Base-by-base conservation (phyloP, 1,140 invertebrate species). In the Limonius californicus region DNA sequence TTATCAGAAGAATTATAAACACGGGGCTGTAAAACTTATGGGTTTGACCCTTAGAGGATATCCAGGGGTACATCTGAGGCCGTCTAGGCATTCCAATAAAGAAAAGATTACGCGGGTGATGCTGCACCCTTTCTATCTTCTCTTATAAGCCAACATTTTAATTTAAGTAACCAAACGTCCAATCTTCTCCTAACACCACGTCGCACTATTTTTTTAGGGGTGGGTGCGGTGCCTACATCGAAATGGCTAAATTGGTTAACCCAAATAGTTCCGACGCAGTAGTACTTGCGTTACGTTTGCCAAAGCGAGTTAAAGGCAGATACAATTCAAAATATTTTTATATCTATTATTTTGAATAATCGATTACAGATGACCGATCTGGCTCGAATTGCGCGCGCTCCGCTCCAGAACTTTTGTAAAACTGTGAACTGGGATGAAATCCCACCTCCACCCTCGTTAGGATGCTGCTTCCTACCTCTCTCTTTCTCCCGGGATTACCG, bases 371-470 rank as follows among this genome's bases (percentile, higher is more conserved):
- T 50, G 45, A 21, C 42, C 42, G 45, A 50, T 21, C 8, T 3
- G 45, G 19, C 3, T 50, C 45, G 45, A 50, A 50, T 50, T 57
- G 61, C 61, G 61, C 61, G 47, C 61, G 55, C 56, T 57, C 47
- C 12, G 32, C 30, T 35, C 54, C 23, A 43, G 23, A 62, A 55
- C 61, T 62, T 62, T 19, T 21, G 54, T 57, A 55, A 53, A 62
- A 57, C 61, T 62, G 61, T 55, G 54, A 62, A 62, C 50, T 57
- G 61, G 56, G 61, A 57, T 62, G 47, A 57, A 62, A 57, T 57
- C 56, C 56, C 47, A 57, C 35, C 56, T 57, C 59, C 61, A 50
- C 54, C 61, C 55, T 57, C 61, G 54, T 19, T 50, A 50, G 45
- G 45, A 50, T 50, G 6, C 8, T 50, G 2, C 45, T 50, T 18